These are phyloP conservation scores for Apomyelois bistriatella DNA, from an alignment of 2,888 invertebrate species.

Conservation along the genomic window DNA sequence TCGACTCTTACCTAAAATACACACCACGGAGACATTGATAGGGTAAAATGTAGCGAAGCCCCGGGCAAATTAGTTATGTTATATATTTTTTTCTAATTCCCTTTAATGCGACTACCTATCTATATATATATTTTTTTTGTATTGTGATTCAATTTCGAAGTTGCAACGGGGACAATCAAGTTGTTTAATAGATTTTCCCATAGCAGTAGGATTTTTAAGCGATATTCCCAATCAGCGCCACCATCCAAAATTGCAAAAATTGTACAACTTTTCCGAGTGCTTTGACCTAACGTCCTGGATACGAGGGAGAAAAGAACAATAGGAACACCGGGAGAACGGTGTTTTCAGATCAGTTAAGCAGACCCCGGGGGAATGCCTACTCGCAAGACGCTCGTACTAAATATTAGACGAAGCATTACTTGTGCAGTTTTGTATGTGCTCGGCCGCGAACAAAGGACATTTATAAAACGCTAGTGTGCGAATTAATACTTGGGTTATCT, in stretches of 20 bases:
- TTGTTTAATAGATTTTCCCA: too few relatives aligned
- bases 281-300: conserved; percentile 3
- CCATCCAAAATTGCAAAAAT: background rate
- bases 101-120: too few relatives aligned
- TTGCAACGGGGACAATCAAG: too few relatives aligned
- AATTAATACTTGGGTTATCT: background rate
- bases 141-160: too few relatives aligned
- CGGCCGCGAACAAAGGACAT: background rate
- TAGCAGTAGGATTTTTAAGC: too few relatives aligned
- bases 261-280: background rate
- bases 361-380: conserved; percentile 8
- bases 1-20: too few relatives aligned
- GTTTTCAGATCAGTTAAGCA: conserved; percentile 10
- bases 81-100: too few relatives aligned
- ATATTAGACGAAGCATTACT: conserved; percentile 10
- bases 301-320: conserved; percentile 8
- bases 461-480: background rate
- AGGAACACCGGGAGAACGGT: background rate
- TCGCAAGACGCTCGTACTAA: conserved; percentile 9
- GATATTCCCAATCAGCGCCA: background rate
- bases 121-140: too few relatives aligned
- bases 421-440: conserved; percentile 4
- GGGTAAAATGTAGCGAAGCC: too few relatives aligned
- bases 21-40: too few relatives aligned
- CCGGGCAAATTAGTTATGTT: too few relatives aligned